phyloP scores from a whole-genome alignment of 2,113 vertebrate species.

The Hiodon alosoides region DNA sequence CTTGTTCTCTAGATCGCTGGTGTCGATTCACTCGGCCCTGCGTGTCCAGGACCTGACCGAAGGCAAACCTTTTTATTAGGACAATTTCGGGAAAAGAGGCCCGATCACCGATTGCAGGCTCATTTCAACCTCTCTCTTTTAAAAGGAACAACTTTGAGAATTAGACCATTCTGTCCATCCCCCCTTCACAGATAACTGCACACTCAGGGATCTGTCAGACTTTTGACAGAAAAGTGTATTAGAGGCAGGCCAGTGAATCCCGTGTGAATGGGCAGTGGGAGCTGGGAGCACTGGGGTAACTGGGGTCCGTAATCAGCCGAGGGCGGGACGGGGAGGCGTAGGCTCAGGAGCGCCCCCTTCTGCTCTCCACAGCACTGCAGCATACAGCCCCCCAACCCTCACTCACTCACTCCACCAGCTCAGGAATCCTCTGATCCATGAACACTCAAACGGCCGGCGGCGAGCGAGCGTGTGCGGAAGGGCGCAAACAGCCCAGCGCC shows the following conservation, averaged over 20 bases:
- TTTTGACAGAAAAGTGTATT: constrained; percentile 18
- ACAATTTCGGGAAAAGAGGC: too few relatives aligned
- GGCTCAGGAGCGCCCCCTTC: neutral
- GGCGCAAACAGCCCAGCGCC: too few relatives aligned
- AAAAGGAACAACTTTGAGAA: neutral
- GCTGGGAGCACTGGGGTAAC: neutral
- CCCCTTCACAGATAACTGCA: constrained; percentile 22
- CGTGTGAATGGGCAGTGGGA: constrained; percentile 11
- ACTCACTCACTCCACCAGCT: too few relatives aligned
- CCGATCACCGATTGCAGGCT: too few relatives aligned
- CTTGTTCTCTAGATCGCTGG: too few relatives aligned
- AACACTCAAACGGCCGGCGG: too few relatives aligned
- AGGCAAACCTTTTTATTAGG: too few relatives aligned
- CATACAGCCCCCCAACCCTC: too few relatives aligned
- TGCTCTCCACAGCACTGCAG: neutral
- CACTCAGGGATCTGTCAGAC: neutral
- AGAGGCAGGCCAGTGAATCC: constrained; percentile 21
- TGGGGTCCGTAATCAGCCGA: constrained; percentile 26
- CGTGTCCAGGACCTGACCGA: too few relatives aligned
- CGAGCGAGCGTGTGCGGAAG: too few relatives aligned
- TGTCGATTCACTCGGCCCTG: too few relatives aligned
- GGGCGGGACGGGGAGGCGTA: constrained; percentile 7
- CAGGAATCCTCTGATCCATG: too few relatives aligned
- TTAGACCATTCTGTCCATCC: neutral
- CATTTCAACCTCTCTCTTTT: neutral